phyloP scores from a whole-genome alignment of 2,113 vertebrate genomes.

The Loxodonta africana region DNA sequence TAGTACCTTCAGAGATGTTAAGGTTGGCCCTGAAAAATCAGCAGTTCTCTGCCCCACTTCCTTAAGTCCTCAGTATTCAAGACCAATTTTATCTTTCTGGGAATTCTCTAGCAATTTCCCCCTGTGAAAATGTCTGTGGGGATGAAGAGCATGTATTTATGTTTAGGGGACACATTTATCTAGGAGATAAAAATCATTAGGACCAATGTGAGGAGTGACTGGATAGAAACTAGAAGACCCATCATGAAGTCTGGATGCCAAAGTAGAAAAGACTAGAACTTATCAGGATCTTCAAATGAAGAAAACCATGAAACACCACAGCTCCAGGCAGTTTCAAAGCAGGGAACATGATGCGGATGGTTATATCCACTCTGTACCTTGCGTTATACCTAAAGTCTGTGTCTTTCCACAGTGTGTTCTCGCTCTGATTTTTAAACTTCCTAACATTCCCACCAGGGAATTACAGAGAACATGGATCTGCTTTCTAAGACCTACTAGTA shows the following conservation, averaged over 20 bases:
- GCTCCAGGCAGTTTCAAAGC: not conserved
- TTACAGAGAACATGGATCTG: not conserved
- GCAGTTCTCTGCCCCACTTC: not conserved
- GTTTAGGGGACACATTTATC: slow-evolving; percentile 38
- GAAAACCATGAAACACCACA: not conserved
- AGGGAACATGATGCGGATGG: not conserved
- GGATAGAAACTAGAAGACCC: not conserved
- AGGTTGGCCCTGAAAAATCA: not conserved
- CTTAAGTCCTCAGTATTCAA: not conserved
- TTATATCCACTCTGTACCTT: not conserved
- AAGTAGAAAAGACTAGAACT: not conserved
- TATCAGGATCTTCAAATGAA: not conserved
- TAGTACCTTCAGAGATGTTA: not conserved
- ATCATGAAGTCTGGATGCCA: not conserved
- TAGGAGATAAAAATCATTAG: slow-evolving; percentile 30
- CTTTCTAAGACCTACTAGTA: not conserved
- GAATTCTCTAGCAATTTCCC: not conserved
- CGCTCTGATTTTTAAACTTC: not conserved
- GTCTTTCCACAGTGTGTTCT: not conserved
- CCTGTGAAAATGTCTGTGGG: not conserved
- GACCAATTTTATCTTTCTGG: not conserved
- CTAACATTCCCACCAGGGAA: not conserved
- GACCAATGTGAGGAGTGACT: not conserved
- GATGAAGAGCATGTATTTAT: not conserved
- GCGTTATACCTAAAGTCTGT: not conserved